Evolutionary conservation across 2,113 vertebrate genomes (phyloP).

Genomic region (Indri indri): DNA sequence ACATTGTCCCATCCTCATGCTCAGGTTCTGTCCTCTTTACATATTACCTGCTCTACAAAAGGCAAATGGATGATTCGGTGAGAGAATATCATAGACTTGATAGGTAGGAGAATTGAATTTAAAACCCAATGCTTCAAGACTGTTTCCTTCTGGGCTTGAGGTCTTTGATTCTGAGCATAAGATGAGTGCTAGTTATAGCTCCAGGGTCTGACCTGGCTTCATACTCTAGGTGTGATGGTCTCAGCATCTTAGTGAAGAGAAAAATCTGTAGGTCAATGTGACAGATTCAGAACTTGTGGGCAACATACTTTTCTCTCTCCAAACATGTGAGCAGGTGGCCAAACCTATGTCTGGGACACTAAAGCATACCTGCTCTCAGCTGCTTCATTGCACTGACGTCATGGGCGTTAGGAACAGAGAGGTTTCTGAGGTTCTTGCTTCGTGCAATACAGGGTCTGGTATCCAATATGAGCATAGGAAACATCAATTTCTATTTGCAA

Average conservation of each 20-base stretch:
- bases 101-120: neutral
- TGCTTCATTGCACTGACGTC: accelerated
- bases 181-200: neutral
- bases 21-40: neutral
- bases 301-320: neutral
- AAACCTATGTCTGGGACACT: neutral
- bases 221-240: neutral
- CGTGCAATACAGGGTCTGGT: neutral
- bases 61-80: neutral
- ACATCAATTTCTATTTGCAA: neutral
- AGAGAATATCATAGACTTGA: no score
- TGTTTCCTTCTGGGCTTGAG: neutral
- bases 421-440: neutral
- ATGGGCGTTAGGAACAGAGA: neutral
- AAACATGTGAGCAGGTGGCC: neutral
- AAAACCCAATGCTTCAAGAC: neutral
- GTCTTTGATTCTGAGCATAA: neutral
- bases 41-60: accelerated
- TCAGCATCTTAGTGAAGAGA: neutral
- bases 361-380: neutral
- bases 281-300: neutral
- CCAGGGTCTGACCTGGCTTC: neutral
- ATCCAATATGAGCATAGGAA: neutral
- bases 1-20: neutral
- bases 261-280: neutral